Conservation (phyloP, 2,888 invertebrate species). For the Eupithecia subfuscata region DNA sequence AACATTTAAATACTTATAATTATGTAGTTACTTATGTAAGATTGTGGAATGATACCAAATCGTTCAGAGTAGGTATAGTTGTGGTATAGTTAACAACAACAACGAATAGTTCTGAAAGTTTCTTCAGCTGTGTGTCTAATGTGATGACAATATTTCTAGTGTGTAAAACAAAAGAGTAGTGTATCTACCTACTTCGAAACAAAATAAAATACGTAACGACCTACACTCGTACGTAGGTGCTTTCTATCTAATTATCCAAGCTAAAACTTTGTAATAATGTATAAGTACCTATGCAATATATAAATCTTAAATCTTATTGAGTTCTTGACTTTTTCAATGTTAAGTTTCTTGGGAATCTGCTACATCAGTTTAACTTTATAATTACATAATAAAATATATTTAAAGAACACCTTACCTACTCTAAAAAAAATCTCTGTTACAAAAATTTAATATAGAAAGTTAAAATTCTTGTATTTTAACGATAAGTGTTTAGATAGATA, state of each 20-base stretch:
- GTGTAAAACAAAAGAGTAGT: slow-evolving; percentile 44
- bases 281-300: too few relatives aligned
- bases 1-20: neutral
- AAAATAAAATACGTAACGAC: slow-evolving; percentile 42
- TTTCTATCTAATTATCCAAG: neutral
- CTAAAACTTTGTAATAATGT: too few relatives aligned
- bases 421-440: slow-evolving; percentile 51
- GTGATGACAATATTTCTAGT: slow-evolving; percentile 69
- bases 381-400: neutral
- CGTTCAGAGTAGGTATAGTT: slow-evolving; percentile 7
- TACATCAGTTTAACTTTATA: neutral
- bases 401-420: neutral
- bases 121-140: slow-evolving; percentile 46
- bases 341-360: neutral
- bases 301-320: neutral
- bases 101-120: slow-evolving; percentile 45
- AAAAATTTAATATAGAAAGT: slow-evolving; percentile 51
- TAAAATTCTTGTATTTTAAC: slow-evolving; percentile 60
- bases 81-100: slow-evolving; percentile 33
- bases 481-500: slow-evolving; percentile 75
- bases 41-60: neutral
- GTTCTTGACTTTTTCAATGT: neutral
- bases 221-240: slow-evolving; percentile 39
- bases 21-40: neutral
- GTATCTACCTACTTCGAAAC: slow-evolving; percentile 7